These are phyloP conservation scores for Narcine bancroftii DNA, from an alignment of 2,113 vertebrate species.

Conservation along the genomic window DNA sequence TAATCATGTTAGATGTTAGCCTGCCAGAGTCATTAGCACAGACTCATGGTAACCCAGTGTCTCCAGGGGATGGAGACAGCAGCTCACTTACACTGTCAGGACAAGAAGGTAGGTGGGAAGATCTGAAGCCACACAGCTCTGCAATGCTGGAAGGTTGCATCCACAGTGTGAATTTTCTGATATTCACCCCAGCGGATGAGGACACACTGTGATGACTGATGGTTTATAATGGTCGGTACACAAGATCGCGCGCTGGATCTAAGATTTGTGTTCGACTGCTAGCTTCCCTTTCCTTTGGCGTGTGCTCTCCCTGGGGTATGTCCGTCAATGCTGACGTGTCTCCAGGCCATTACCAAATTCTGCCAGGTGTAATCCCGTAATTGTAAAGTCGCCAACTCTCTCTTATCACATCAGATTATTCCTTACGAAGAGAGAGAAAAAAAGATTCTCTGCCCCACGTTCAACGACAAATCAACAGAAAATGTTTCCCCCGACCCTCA, in stretches of 20 bases:
- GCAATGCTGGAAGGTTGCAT: neutral
- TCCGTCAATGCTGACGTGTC: neutral
- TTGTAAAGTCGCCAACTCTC: neutral
- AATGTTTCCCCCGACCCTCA: too few relatives aligned
- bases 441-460: neutral
- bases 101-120: neutral
- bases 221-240: neutral
- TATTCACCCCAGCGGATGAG: neutral
- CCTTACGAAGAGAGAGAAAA: neutral
- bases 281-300: neutral
- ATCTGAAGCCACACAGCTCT: slow-evolving; percentile 4
- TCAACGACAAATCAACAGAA: neutral
- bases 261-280: neutral
- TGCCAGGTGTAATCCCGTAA: neutral
- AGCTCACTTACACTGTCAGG: neutral
- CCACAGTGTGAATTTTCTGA: slow-evolving; percentile 18
- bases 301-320: neutral
- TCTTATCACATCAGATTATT: neutral
- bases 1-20: neutral
- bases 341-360: neutral
- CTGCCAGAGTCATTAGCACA: slow-evolving; percentile 2
- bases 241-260: neutral
- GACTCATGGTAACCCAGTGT: neutral
- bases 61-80: neutral
- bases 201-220: slow-evolving; percentile 14